Base-by-base conservation (phyloP, 2,797 vertebrate species). In the Apogon hyalosoma region DNA sequence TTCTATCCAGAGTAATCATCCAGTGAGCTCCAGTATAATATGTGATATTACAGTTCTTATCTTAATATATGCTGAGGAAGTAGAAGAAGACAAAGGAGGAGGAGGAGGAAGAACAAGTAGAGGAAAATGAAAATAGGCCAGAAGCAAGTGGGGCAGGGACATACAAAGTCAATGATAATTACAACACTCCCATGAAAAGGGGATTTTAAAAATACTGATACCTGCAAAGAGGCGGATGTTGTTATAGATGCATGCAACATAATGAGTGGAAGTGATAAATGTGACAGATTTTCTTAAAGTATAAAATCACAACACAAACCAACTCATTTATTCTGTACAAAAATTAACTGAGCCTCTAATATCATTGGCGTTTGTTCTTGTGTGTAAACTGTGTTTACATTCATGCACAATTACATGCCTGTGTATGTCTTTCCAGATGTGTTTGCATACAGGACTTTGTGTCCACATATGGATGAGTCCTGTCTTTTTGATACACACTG, bases 401-500 rank as follows among this genome's bases (percentile, higher is more conserved):
- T 10, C 8, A 40, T 39, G 36, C n/a, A 14, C 40, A 28, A 50
- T 11, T 10, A 14, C 2, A 11, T 47, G 16, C 47, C 39, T 28
- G 46, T 10, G 5, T 14, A 28, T 65, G 49, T 7, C 1, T 11
- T 41, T 43, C 16, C 31, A 33, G 31, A 12, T 7, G 7, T 21
- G 4, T 18, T n/a, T 41, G 8, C 39, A 51, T 64, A n/a, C 11
- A 49, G 42, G 73, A 28, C 47, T 77, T 36, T 15, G 53, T 28
- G 11, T 58, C 42, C 28, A 16, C n/a, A 10, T 54, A 70, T 79
- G 75, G 47, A 69, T 14, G 48, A 59, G 57, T 31, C 43, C 40
- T 54, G 49, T 48, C 47, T 80, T 69, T 43, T 76, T 15, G 62
- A 43, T 11, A 69, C 48, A 60, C 42, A 65, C 50, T 4, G 59